phyloP scores from a whole-genome alignment of 2,888 invertebrate species.

The Falcaria lacertinaria region DNA sequence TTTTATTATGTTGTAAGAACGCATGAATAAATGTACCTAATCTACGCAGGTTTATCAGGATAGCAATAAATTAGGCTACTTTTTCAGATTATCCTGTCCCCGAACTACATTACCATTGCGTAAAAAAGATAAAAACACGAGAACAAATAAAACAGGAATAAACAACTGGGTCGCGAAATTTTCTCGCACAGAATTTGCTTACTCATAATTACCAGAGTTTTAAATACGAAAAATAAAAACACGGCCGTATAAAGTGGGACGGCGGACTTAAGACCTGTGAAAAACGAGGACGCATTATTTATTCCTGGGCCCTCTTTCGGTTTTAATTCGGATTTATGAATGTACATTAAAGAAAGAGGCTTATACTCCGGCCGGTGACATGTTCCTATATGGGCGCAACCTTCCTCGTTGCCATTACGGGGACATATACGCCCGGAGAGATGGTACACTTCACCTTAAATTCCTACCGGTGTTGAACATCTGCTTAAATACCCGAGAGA shows the following conservation, averaged over 20 bases:
- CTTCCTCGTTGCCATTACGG: neutral
- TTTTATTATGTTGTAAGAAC: too few relatives aligned
- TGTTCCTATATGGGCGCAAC: constrained; percentile 6
- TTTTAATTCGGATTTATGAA: constrained; percentile 76
- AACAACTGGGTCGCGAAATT: constrained; percentile 32
- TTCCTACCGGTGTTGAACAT: too few relatives aligned
- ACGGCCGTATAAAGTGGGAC: constrained; percentile 55
- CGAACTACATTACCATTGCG: neutral
- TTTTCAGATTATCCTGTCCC: neutral
- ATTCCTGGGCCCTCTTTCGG: constrained; percentile 60
- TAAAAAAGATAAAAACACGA: constrained; percentile 12
- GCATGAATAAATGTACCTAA: too few relatives aligned
- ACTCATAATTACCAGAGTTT: constrained; percentile 67
- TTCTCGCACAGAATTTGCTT: constrained; percentile 45
- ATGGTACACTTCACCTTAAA: neutral
- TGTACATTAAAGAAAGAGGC: constrained; percentile 66
- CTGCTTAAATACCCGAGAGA: too few relatives aligned
- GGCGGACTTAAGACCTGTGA: constrained; percentile 68
- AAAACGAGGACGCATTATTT: constrained; percentile 71
- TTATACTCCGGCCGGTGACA: constrained; percentile 45
- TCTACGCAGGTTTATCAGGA: neutral
- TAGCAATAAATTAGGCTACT: neutral
- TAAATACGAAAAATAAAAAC: constrained; percentile 64
- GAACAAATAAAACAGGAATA: constrained; percentile 24
- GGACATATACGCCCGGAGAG: neutral